These are phyloP conservation scores for Acrobasis repandana DNA, from an alignment of 2,888 invertebrate genomes.

Conservation along the genomic window DNA sequence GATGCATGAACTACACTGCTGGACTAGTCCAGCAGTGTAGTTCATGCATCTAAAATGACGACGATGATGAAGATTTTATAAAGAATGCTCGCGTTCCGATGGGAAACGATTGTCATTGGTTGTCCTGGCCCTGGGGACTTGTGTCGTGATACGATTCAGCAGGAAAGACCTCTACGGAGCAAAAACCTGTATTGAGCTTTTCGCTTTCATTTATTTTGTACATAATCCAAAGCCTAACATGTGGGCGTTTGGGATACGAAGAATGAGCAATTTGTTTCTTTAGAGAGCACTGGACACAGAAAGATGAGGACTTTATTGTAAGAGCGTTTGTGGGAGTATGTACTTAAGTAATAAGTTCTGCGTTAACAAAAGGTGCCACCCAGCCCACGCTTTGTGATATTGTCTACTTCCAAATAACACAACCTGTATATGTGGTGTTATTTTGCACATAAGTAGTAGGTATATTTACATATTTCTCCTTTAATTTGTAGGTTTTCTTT, in stretches of 20 bases:
- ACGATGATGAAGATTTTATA: too few species aligned
- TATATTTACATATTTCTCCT: too few species aligned
- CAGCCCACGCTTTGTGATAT: constrained; percentile 58
- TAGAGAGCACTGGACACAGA: constrained; percentile 52
- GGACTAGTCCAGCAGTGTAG: too few species aligned
- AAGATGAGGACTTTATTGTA: constrained; percentile 73
- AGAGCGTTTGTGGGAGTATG: constrained; percentile 56
- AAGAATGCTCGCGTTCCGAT: too few species aligned
- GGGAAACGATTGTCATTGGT: too few species aligned
- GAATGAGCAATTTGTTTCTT: constrained; percentile 74
- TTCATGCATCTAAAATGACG: too few species aligned
- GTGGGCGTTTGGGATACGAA: constrained; percentile 65
- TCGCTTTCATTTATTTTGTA: background rate
- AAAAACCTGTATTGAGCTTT: background rate
- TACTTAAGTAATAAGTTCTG: constrained; percentile 62
- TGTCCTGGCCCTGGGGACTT: too few species aligned
- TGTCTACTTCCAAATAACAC: constrained; percentile 56
- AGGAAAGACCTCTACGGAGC: too few species aligned
- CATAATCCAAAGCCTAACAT: constrained; percentile 25
- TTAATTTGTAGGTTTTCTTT: too few species aligned
- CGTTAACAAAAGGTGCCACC: constrained; percentile 57
- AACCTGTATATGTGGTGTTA: constrained; percentile 35
- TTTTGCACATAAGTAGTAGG: constrained; percentile 24
- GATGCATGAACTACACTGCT: too few species aligned
- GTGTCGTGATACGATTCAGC: too few species aligned